Percentiles rank a stretch among this genome's conserved stretches.
Conservation (phyloP, 2,888 invertebrate genomes). For the Oscheius onirici region DNA sequence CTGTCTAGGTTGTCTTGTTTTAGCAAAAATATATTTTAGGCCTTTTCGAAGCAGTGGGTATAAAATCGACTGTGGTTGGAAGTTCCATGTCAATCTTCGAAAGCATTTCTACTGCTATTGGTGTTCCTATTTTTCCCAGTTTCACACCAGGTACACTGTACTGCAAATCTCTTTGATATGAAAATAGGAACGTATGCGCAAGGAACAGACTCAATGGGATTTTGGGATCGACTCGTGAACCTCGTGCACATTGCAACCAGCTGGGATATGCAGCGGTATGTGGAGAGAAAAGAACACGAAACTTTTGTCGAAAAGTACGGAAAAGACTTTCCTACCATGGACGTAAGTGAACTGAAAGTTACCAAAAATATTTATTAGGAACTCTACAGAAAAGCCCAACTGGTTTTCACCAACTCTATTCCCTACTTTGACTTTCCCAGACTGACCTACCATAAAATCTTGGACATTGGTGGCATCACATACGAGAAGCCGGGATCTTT, state of each 20-base stretch:
- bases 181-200: conserved; percentile 8
- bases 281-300: background rate
- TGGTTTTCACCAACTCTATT: conserved; percentile 26
- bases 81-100: conserved; percentile 18
- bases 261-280: background rate
- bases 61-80: conserved; percentile 19
- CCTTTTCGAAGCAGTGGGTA: conserved; percentile 16
- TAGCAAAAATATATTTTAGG: conserved; percentile 11
- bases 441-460: conserved; percentile 14
- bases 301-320: conserved; percentile 15
- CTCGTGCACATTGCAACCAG: conserved; percentile 10
- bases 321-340: background rate
- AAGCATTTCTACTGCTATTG: conserved; percentile 18
- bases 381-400: background rate
- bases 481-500: conserved; percentile 5
- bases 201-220: conserved; percentile 12
- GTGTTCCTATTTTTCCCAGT: conserved; percentile 23
- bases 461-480: conserved; percentile 31
- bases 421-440: conserved; percentile 30
- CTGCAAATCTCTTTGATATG: background rate
- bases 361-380: background rate
- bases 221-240: conserved; percentile 9
- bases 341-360: background rate
- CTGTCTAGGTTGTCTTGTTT: too few species aligned
- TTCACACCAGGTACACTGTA: conserved; percentile 20